phyloP scores from a whole-genome alignment of 1,140 invertebrate species.

The Bombus balteatus region DNA sequence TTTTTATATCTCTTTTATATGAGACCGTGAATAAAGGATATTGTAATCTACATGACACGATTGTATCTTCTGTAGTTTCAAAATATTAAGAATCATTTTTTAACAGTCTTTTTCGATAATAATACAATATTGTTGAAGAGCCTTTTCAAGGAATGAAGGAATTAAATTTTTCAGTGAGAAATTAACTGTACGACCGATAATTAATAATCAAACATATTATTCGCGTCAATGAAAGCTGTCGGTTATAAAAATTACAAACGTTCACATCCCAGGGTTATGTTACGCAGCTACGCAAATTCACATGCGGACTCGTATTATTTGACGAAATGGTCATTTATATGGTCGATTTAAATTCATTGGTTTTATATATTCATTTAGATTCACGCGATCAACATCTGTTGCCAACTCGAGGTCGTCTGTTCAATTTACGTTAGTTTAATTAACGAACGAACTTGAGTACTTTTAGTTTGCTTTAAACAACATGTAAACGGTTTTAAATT shows the following conservation, averaged over 20 bases:
- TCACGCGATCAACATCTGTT: neutral
- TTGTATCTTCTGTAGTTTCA: neutral
- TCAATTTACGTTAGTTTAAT: slow-evolving; percentile 24
- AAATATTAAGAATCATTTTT: neutral
- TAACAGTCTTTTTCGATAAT: neutral
- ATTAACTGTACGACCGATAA: neutral
- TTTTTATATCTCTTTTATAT: neutral
- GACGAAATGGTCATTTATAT: neutral
- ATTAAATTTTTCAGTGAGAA: neutral
- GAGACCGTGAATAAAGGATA: neutral
- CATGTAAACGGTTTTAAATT: slow-evolving; percentile 25
- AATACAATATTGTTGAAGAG: too few species aligned
- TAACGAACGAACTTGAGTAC: slow-evolving; percentile 16
- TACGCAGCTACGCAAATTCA: neutral
- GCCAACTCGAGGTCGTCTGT: neutral
- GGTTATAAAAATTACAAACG: neutral
- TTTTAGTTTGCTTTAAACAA: slow-evolving; percentile 18
- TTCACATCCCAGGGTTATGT: neutral
- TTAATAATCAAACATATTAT: neutral
- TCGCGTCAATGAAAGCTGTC: neutral
- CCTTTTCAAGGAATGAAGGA: neutral
- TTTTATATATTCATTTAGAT: slow-evolving; percentile 24
- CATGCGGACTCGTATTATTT: neutral
- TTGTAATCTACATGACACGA: neutral
- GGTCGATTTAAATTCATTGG: slow-evolving; percentile 25